Conservation (phyloP, 2,888 invertebrate species). For the Creontiades dilutus region DNA sequence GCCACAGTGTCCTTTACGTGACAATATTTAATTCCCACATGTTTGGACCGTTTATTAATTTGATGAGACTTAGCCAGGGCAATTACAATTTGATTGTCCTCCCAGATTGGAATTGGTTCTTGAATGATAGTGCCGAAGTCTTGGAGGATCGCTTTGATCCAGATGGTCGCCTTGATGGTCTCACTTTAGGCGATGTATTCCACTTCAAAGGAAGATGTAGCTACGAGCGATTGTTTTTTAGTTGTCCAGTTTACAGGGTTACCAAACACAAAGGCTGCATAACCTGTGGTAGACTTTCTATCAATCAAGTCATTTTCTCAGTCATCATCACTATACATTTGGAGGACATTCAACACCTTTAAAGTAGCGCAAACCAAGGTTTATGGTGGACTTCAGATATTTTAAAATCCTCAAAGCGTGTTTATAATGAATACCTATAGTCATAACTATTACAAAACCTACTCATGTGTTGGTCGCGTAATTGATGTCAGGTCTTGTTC, state of each 20-base stretch:
- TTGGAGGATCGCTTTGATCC: constrained; percentile 75
- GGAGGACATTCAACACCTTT: background rate
- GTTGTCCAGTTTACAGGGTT: constrained; percentile 50
- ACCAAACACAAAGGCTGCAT: constrained; percentile 73
- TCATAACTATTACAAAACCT: too few species aligned
- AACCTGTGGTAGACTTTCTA: constrained; percentile 76
- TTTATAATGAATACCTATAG: too few species aligned
- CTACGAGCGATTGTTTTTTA: constrained; percentile 24
- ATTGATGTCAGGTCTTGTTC: too few species aligned
- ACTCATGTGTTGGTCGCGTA: too few species aligned
- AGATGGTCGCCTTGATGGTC: constrained; percentile 76
- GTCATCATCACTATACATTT: constrained; percentile 75
- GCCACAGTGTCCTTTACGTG: constrained; percentile 72
- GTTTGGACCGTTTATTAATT: constrained; percentile 76
- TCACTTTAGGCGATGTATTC: constrained; percentile 76
- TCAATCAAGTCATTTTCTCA: constrained; percentile 74
- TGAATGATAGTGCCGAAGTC: constrained; percentile 73
- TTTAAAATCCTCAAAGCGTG: too few species aligned
- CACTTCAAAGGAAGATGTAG: constrained; percentile 76
- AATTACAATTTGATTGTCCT: constrained; percentile 76
- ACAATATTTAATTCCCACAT: constrained; percentile 76
- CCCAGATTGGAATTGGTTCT: constrained; percentile 71
- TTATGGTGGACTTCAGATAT: too few species aligned
- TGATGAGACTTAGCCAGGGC: constrained; percentile 75
- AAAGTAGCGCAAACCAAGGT: constrained; percentile 28